phyloP scores from a whole-genome alignment of 1,140 invertebrate species.

The Drosophila yakuba region DNA sequence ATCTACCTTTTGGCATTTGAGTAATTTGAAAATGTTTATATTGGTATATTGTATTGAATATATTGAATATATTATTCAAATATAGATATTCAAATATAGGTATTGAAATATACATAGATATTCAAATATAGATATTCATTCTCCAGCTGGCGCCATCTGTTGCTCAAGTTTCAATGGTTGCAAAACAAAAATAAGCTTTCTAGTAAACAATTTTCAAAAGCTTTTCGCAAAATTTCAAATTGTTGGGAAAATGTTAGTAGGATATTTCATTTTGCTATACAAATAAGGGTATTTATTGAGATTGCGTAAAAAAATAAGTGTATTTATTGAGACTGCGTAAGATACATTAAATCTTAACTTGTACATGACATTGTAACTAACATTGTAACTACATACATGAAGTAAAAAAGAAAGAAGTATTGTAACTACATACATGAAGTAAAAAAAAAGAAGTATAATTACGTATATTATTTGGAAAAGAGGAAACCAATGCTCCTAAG shows the following conservation, averaged over 20 bases:
- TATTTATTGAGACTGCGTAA: constrained; percentile 3
- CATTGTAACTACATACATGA: not conserved
- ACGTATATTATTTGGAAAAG: not conserved
- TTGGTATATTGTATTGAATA: too few species aligned
- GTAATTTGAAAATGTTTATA: too few species aligned
- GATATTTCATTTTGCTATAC: not conserved
- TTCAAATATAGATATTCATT: not conserved
- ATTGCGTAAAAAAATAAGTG: not conserved
- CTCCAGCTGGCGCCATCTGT: constrained; percentile 5
- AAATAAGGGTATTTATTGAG: constrained; percentile 1
- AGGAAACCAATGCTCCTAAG: not conserved
- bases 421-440: not conserved
- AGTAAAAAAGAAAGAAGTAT: constrained; percentile 1
- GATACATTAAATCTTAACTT: too few species aligned
- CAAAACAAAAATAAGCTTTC: not conserved
- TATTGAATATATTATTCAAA: too few species aligned
- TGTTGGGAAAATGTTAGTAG: constrained; percentile 12
- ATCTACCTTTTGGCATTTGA: too few species aligned
- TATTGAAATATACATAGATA: too few species aligned
- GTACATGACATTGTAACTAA: not conserved
- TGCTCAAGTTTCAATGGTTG: constrained; percentile 2
- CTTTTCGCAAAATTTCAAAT: constrained; percentile 27
- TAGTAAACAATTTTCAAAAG: not conserved
- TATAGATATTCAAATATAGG: too few species aligned
- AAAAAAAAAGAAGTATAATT: constrained; percentile 1